phyloP scores from a whole-genome alignment of 2,888 invertebrate species.

The Petrolisthes cinctipes region DNA sequence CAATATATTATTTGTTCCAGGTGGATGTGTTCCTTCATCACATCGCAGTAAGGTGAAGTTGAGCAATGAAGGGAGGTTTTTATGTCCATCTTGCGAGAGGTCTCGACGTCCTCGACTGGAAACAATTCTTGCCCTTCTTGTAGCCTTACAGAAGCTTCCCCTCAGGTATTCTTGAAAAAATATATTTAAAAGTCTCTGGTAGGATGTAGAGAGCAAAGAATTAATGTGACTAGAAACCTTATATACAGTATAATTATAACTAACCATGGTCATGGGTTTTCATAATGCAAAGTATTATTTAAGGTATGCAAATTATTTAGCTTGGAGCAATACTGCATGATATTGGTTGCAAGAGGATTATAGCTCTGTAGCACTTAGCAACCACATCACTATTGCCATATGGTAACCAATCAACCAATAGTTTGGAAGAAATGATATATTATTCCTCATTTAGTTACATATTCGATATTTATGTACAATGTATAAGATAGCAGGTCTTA shows the following conservation, averaged over 20 bases:
- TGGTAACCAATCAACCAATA: too few species aligned
- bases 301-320: neutral
- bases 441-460: too few species aligned
- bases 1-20: constrained; percentile 34
- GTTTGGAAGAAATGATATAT: too few species aligned
- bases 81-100: constrained; percentile 90
- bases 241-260: too few species aligned
- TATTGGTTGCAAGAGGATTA: too few species aligned
- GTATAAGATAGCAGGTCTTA: too few species aligned
- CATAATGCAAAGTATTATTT: neutral
- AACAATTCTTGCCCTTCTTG: constrained; percentile 81
- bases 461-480: too few species aligned
- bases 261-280: too few species aligned
- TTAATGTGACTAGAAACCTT: too few species aligned
- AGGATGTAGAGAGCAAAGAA: neutral
- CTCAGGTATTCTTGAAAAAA: constrained; percentile 70
- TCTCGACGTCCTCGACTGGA: constrained; percentile 88
- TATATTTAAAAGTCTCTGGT: neutral
- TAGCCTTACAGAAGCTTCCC: constrained; percentile 80
- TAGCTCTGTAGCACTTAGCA: too few species aligned
- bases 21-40: constrained; percentile 57
- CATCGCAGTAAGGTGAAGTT: constrained; percentile 54
- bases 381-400: too few species aligned
- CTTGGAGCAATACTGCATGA: too few species aligned
- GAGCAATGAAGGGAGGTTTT: constrained; percentile 77